phyloP scores from a whole-genome alignment of 1,140 invertebrate species.

The Rhopalosiphum padi region DNA sequence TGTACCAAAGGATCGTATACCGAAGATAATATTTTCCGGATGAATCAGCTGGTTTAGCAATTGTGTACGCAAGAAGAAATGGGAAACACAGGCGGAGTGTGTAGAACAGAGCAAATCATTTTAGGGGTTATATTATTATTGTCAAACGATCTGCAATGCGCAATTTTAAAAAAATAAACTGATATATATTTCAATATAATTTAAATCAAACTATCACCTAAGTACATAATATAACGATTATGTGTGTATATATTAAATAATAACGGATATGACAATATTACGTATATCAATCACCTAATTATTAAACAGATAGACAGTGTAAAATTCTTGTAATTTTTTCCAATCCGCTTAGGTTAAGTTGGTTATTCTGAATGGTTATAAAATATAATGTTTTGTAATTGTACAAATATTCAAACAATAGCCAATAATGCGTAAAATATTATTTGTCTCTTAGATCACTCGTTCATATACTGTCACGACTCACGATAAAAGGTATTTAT shows the following conservation, averaged over 20 bases:
- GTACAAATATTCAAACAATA: neutral
- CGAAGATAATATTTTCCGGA: slow-evolving; percentile 55
- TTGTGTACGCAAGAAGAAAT: neutral
- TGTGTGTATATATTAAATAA: neutral
- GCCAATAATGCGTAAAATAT: neutral
- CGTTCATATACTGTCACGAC: too few relatives aligned
- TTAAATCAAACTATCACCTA: neutral
- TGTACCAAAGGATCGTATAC: neutral
- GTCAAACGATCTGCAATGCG: slow-evolving; percentile 2
- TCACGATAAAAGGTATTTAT: too few relatives aligned
- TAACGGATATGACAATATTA: neutral
- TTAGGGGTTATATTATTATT: slow-evolving; percentile 16
- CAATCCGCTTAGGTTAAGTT: neutral
- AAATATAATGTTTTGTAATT: neutral
- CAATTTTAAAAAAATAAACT: neutral
- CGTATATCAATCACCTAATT: neutral
- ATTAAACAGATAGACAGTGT: neutral
- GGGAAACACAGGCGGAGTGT: neutral
- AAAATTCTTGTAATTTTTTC: neutral
- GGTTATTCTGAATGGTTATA: neutral
- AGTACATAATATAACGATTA: neutral
- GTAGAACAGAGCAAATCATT: neutral
- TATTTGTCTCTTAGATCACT: neutral
- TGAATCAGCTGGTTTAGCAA: slow-evolving; percentile 48
- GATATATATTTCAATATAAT: neutral